Evolutionary conservation across 2,797 vertebrate species (phyloP).

Genomic region (Pyrocephalus nanus): DNA sequence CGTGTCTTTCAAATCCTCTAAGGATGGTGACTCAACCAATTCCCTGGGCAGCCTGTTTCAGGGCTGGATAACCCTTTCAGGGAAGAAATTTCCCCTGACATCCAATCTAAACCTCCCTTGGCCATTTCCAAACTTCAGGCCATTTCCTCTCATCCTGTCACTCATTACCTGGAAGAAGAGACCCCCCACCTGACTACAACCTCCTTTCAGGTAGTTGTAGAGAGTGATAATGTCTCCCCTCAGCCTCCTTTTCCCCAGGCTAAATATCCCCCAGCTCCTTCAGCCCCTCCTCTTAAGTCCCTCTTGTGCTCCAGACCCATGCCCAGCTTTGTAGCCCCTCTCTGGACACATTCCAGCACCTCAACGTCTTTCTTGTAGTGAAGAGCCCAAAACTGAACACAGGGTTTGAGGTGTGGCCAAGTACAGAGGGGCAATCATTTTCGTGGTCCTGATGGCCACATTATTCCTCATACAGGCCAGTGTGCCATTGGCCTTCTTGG

Average conservation of each 20-base stretch:
- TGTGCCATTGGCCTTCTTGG: not conserved
- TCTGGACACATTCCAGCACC: not conserved
- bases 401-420: not conserved
- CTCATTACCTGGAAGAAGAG: not conserved
- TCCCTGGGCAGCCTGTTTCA: not conserved
- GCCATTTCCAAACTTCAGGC: not conserved
- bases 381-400: not conserved
- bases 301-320: not conserved
- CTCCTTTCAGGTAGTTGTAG: not conserved
- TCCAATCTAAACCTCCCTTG: not conserved
- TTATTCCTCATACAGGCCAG: not conserved
- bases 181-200: not conserved
- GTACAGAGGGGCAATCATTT: rapidly evolving
- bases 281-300: not conserved
- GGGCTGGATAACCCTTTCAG: not conserved
- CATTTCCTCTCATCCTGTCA: not conserved
- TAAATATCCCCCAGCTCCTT: not conserved
- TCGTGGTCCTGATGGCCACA: not conserved
- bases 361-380: not conserved
- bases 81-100: not conserved
- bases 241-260: not conserved
- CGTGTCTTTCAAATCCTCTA: not conserved
- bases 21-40: not conserved
- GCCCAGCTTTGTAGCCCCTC: not conserved
- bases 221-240: not conserved